Evolutionary conservation across 2,113 vertebrate species (phyloP).

Genomic region (Litocranius walleri): DNA sequence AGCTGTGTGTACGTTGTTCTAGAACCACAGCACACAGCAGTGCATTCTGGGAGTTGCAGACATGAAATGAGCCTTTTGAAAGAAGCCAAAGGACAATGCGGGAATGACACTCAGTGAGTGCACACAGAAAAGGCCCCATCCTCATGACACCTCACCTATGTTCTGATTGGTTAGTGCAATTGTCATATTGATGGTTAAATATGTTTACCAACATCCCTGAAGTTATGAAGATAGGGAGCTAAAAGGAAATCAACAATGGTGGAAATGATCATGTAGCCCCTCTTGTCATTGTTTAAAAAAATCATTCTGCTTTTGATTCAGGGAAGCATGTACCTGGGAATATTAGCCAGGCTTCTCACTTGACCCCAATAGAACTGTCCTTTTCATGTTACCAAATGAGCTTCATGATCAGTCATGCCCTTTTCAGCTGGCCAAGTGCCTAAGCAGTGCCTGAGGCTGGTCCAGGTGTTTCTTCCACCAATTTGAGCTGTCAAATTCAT

Average conservation of each 20-base stretch:
- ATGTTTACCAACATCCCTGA: not conserved
- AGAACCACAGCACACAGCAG: not conserved
- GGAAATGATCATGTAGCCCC: not conserved
- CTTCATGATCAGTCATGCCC: slow-evolving; percentile 36
- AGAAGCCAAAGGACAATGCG: not conserved
- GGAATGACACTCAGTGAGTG: not conserved
- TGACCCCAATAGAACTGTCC: slow-evolving; percentile 34
- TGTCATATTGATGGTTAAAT: not conserved
- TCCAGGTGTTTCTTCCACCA: slow-evolving; percentile 51
- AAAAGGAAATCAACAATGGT: not conserved
- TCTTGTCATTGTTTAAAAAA: not conserved
- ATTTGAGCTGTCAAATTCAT: slow-evolving; percentile 41
- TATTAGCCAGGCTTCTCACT: not conserved
- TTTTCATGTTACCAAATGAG: slow-evolving; percentile 42
- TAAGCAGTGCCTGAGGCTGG: slow-evolving; percentile 14
- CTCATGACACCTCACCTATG: not conserved
- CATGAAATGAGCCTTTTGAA: not conserved
- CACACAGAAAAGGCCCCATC: not conserved
- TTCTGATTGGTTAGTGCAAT: not conserved
- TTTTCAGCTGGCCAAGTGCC: slow-evolving; percentile 30
- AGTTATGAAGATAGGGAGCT: not conserved
- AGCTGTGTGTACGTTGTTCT: accelerated
- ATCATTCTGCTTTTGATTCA: slow-evolving; percentile 31
- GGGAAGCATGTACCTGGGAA: not conserved
- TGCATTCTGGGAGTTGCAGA: not conserved